Evolutionary conservation across 2,888 invertebrate species (phyloP), one percentile per base, ranked within the genome.

Genomic region (Aplocera efformata): DNA sequence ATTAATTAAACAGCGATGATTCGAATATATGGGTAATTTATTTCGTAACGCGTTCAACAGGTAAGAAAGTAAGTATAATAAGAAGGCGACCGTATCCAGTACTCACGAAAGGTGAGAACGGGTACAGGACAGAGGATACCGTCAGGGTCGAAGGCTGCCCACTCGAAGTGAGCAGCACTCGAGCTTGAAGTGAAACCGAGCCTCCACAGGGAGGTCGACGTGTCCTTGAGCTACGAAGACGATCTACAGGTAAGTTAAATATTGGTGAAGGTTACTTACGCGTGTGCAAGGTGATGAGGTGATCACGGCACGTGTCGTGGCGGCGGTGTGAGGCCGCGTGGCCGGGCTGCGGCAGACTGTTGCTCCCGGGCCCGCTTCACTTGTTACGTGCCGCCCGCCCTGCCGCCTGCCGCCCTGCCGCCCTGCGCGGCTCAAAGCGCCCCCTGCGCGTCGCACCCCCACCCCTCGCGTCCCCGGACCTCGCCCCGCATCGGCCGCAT

Each of bases 291-390:
- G 53, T 68, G 66, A 62, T 62, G 58, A 57, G 50, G 57, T 55
- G 60, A 56, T 60, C 67, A 58, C 71, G 68, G 70, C 67, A 73
- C 74, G 75, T 67, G 67, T 68, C 63, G 69, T 64, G 64, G 63
- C 63, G 70, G 68, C 13, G 13, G 69, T 72, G 80, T 82, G 76
- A 64, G 66, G 70, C 80, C 86, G 84, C 84, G 84, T 80, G 82
- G 82, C 85, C 84, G 86, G 78, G 85, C 85, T 77, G 76, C 84
- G 85, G 86, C 86, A 88, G 85, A 88, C 86, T 88, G 86, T 88
- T 88, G 86, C 86, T 84, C 86, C 86, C 85, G 75, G 86, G 86
- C 69, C 78, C 83, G 81, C 80, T 82, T 85, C 83, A 85, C 86
- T 86, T 86, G 86, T 86, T 86, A 86, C 86, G 76, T 81, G 79